Evolutionary conservation across 2,888 invertebrate species (phyloP), one percentile per base, ranked within the genome.

Genomic region (Fragum sueziense): DNA sequence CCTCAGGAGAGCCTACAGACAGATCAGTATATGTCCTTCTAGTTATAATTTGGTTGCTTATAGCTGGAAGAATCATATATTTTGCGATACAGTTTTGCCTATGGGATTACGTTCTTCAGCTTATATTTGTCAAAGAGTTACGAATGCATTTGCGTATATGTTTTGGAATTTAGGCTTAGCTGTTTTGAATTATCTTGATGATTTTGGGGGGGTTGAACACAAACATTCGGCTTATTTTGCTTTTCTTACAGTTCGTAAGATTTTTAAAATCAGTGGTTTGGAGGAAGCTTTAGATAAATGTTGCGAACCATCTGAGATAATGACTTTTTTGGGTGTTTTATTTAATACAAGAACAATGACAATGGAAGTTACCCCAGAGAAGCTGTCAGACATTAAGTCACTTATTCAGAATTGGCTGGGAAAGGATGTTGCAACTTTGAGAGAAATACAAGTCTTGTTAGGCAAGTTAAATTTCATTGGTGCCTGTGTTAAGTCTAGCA

Each of bases 401-500:
- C 0, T 33, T 6, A 62, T 31, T 65, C 37, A 20, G 0, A 33
- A 17, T 47, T 77, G 74, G 78, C 41, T 62, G 17, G 3, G 67
- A 29, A 77, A 72, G 51, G 34, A 52, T n/a, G 14, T 2, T 22
- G 74, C 70, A 2, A 52, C 68, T 20, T 52, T 75, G 17, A 59
- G 61, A 72, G 62, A 70, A 34, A 65, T 69, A 52, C 76, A 75
- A 29, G 61, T 33, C 14, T 73, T 79, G 37, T 27, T 76, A 25
- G 71, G 75, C 34, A 79, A 79, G 37, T 37, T 76, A 17, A 76
- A 79, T 52, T 79, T 79, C 62, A n/a, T 72, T 29, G 69, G 54
- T 17, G 25, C 72, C 2, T 79, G 79, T 76, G 75, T 80, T 71
- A n/a, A n/a, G n/a, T n/a, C n/a, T n/a, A n/a, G n/a, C n/a, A n/a